phyloP scores from a whole-genome alignment of 2,797 vertebrate species.

The Euthynnus affinis region DNA sequence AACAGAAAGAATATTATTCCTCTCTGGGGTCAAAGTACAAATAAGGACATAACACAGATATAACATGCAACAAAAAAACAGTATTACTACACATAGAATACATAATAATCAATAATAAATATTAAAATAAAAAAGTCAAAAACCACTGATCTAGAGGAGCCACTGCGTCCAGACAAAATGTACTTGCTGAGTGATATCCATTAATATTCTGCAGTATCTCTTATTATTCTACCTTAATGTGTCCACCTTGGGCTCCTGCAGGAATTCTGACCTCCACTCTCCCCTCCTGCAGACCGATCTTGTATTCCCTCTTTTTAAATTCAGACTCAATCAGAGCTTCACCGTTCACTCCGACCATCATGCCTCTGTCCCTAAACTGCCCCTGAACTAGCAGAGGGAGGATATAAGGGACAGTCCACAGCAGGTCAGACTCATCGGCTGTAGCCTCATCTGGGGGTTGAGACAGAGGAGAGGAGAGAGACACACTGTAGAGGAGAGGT shows the following conservation, averaged over 20 bases:
- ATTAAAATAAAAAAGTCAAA: too few relatives aligned
- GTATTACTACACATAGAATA: too few relatives aligned
- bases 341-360: constrained; percentile 50
- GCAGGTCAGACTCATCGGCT: constrained; percentile 59
- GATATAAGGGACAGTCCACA: constrained; percentile 62
- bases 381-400: constrained; percentile 59
- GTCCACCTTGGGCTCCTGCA: constrained; percentile 45
- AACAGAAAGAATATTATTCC: too few relatives aligned
- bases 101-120: too few relatives aligned
- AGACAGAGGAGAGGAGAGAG: neutral
- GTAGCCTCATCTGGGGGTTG: constrained; percentile 55
- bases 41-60: too few relatives aligned
- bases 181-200: too few relatives aligned
- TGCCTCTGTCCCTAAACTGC: constrained; percentile 45
- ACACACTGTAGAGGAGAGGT: neutral
- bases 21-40: too few relatives aligned
- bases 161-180: too few relatives aligned
- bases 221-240: constrained; percentile 60
- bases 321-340: constrained; percentile 50
- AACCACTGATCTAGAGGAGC: too few relatives aligned
- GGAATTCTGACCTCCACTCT: constrained; percentile 66
- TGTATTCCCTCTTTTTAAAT: constrained; percentile 40
- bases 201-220: too few relatives aligned
- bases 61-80: too few relatives aligned
- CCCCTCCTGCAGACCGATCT: constrained; percentile 45